Base-by-base conservation (phyloP, 2,888 invertebrate species). In the Tinea trinotella region DNA sequence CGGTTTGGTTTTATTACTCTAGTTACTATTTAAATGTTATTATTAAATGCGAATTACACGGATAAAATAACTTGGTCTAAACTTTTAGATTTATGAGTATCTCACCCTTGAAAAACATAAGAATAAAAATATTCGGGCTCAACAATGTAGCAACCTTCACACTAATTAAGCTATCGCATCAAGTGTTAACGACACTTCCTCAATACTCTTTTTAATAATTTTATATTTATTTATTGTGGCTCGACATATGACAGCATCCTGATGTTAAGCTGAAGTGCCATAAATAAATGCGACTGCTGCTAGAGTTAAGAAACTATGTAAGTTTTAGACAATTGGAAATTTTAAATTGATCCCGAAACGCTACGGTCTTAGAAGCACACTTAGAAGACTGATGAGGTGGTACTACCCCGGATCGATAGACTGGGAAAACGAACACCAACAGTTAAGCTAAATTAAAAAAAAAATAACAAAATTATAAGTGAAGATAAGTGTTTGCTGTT, bases 71-170 rank as follows among this genome's bases (percentile, higher is more conserved):
- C n/a, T 12, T 13, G 40, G 12, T 40, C 13, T 40, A 40, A 4
- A 13, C 40, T 40, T 40, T 46, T 1, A 50, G 48, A 71, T 71
- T 61, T 60, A 59, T 64, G 61, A 62, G 56, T 46, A 67, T 75
- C 70, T 64, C 73, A 74, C 74, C 70, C 72, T 76, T 76, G 74
- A 74, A 59, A 74, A 58, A 5, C n/a, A 13, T 24, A 50, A 50
- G 50, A 24, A 50, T 24, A 50, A 24, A 40, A 50, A 22, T 48
- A n/a, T 50, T n/a, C 17, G 10, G 10, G 19, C 5, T 18, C 13
- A 50, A 50, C 50, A 50, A 50, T 50, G 62, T 60, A 64, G 61
- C 62, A 69, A 63, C 74, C 71, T 74, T 75, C 69, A 65, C 63
- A 68, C 62, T 61, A 63, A 64, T 69, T 67, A 64, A 54, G 50